Evolutionary conservation across 2,113 vertebrate species (phyloP).

Genomic region (Seriola quinqueradiata): DNA sequence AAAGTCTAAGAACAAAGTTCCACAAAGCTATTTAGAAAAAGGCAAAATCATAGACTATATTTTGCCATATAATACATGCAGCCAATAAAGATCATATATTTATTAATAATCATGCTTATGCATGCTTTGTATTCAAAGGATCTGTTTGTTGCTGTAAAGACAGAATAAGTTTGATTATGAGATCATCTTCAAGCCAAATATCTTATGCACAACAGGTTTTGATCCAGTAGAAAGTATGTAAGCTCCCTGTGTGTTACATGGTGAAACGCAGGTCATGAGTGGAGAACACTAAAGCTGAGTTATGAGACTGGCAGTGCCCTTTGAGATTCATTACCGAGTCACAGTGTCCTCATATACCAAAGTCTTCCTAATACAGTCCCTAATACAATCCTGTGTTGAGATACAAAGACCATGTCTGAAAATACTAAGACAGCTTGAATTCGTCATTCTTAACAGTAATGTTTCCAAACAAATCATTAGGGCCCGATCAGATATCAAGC

Average conservation of each 20-base stretch:
- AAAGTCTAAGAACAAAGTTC: conserved; percentile 2
- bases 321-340: conserved; percentile 46
- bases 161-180: background rate
- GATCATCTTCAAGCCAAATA: background rate
- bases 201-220: background rate
- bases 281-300: conserved; percentile 49
- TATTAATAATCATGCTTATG: background rate
- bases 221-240: background rate
- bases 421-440: conserved; percentile 18
- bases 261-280: conserved; percentile 45
- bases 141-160: background rate
- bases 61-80: background rate
- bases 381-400: conserved; percentile 3
- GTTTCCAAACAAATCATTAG: conserved; percentile 36
- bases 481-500: conserved; percentile 33
- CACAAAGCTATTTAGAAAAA: background rate
- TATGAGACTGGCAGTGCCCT: conserved; percentile 48
- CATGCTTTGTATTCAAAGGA: background rate
- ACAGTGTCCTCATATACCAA: conserved; percentile 16
- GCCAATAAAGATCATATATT: background rate
- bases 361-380: conserved; percentile 23
- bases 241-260: conserved; percentile 8
- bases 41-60: background rate
- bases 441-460: conserved; percentile 24
- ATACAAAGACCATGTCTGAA: background rate